These are phyloP conservation scores for Gymnodraco acuticeps DNA, from an alignment of 2,797 vertebrate species.

Conservation along the genomic window DNA sequence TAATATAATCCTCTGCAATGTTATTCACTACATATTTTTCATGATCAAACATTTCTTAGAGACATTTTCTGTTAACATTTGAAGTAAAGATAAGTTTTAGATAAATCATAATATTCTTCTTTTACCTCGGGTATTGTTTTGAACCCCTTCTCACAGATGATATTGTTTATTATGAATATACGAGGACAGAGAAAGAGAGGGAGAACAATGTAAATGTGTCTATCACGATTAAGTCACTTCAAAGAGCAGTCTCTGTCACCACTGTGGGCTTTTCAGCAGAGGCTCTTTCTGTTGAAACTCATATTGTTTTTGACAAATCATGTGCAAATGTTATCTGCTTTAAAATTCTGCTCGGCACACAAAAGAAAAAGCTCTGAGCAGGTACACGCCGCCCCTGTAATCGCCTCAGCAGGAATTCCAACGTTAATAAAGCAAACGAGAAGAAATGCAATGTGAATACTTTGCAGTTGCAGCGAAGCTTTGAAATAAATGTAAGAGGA, in stretches of 20 bases:
- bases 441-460: slow-evolving; percentile 1
- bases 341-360: slow-evolving; percentile 34
- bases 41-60: neutral
- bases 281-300: slow-evolving; percentile 38
- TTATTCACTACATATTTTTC: neutral
- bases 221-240: slow-evolving; percentile 45
- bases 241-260: slow-evolving; percentile 42
- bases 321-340: slow-evolving; percentile 37
- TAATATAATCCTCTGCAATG: neutral
- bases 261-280: slow-evolving; percentile 30
- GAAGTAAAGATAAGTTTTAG: neutral
- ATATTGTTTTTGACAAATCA: slow-evolving; percentile 41
- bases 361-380: slow-evolving; percentile 39
- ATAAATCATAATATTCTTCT: neutral
- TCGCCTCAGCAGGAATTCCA: slow-evolving; percentile 46
- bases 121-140: neutral
- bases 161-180: neutral
- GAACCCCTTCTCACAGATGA: neutral
- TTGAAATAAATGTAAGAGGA: slow-evolving; percentile 26
- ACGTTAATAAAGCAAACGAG: slow-evolving; percentile 12
- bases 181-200: slow-evolving; percentile 1
- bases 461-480: neutral
- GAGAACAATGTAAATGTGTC: slow-evolving; percentile 35
- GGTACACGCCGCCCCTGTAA: slow-evolving; percentile 17
- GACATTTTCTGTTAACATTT: neutral